phyloP scores from a whole-genome alignment of 1,140 invertebrate genomes.

The Mylabris phalerata region DNA sequence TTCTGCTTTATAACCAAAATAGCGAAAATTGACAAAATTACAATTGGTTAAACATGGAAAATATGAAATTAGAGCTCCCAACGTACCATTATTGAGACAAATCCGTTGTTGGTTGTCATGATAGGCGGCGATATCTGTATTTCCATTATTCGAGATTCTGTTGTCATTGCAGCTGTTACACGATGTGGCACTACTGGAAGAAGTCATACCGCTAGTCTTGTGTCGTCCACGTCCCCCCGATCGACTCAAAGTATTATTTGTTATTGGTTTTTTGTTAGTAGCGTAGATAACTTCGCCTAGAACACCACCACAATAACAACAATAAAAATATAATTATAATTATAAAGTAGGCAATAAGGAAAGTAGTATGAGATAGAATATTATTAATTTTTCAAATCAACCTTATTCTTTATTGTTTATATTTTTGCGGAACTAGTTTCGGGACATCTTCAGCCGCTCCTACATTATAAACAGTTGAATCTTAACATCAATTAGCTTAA shows the following conservation, averaged over 20 bases:
- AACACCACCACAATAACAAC: too few species aligned
- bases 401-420: not conserved
- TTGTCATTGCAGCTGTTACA: conserved; percentile 42
- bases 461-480: too few species aligned
- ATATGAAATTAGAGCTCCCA: not conserved
- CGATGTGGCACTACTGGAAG: conserved; percentile 47
- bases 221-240: conserved; percentile 34
- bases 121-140: conserved; percentile 33
- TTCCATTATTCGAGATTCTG: conserved; percentile 20
- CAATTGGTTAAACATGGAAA: too few species aligned
- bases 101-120: conserved; percentile 36
- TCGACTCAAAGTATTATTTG: conserved; percentile 35
- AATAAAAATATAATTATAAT: too few species aligned
- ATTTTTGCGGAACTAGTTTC: too few species aligned
- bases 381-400: not conserved
- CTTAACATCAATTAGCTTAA: too few species aligned
- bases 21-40: too few species aligned
- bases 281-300: conserved; percentile 47
- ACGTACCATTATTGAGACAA: conserved; percentile 38
- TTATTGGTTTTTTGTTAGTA: conserved; percentile 42
- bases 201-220: conserved; percentile 47
- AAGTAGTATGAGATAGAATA: not conserved
- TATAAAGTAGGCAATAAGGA: too few species aligned
- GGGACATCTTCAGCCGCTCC: too few species aligned
- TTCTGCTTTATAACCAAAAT: too few species aligned